Evolutionary conservation across 2,797 vertebrate genomes (phyloP).

Genomic region (Chiloscyllium punctatum): DNA sequence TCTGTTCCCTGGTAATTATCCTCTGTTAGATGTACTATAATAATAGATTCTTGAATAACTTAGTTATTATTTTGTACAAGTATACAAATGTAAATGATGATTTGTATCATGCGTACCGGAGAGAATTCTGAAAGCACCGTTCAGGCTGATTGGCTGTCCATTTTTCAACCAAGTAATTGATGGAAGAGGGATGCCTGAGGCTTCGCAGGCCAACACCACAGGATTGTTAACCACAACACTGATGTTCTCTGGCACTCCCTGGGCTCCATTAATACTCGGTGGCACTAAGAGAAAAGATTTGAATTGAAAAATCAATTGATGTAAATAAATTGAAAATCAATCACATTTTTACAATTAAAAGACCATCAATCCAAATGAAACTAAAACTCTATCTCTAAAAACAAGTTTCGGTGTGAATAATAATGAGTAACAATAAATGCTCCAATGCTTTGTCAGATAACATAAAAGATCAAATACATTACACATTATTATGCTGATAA

Average conservation of each 20-base stretch:
- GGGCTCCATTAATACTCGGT: constrained; percentile 70
- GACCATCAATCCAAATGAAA: background rate
- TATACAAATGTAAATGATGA: background rate
- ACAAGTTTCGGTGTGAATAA: background rate
- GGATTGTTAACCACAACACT: constrained; percentile 86
- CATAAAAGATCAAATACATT: background rate
- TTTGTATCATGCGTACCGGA: constrained; percentile 64
- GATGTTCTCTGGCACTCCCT: constrained; percentile 71
- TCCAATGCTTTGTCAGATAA: background rate
- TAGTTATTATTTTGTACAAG: background rate
- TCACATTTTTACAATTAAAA: constrained; percentile 1
- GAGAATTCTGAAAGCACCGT: constrained; percentile 67
- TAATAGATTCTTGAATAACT: background rate
- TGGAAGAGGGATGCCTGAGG: constrained; percentile 84
- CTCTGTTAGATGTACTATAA: background rate
- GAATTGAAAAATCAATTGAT: constrained; percentile 35
- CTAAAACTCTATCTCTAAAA: background rate
- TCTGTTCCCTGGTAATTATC: background rate
- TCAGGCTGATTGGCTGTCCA: constrained; percentile 63
- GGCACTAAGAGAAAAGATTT: constrained; percentile 61
- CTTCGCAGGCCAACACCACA: constrained; percentile 77
- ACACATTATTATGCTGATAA: background rate
- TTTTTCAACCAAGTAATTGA: constrained; percentile 84
- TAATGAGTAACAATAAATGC: background rate
- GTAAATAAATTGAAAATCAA: background rate